Evolutionary conservation across 2,113 vertebrate species (phyloP).

Genomic region (Kryptolebias marmoratus): DNA sequence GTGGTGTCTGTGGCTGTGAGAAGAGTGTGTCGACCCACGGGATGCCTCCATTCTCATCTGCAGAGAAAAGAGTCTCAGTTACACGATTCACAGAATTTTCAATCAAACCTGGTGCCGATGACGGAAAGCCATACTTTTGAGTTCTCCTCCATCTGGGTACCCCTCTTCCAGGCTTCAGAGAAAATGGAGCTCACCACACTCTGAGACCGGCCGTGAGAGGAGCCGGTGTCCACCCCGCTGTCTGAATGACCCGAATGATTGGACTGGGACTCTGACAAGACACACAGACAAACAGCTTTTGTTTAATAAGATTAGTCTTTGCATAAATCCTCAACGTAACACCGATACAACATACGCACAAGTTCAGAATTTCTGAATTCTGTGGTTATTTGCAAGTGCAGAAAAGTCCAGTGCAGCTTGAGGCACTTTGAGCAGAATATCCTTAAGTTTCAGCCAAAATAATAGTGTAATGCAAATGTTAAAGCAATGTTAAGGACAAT

Average conservation of each 20-base stretch:
- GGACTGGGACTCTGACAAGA: slow-evolving; percentile 89
- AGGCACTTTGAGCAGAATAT: too few relatives aligned
- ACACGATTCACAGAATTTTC: not conserved
- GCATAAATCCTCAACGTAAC: not conserved
- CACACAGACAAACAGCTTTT: not conserved
- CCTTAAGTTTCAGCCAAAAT: too few relatives aligned
- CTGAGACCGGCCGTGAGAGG: slow-evolving; percentile 91
- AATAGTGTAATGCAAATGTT: too few relatives aligned
- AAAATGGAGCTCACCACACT: slow-evolving; percentile 98
- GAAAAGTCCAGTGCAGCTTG: too few relatives aligned
- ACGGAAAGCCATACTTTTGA: slow-evolving; percentile 83
- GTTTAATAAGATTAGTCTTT: not conserved
- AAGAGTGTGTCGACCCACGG: slow-evolving; percentile 77
- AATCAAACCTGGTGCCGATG: too few relatives aligned
- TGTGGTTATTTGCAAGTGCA: too few relatives aligned
- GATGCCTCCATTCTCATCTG: slow-evolving; percentile 87
- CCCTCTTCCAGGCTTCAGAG: slow-evolving; percentile 98
- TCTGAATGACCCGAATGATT: slow-evolving; percentile 97
- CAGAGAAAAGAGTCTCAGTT: slow-evolving; percentile 5
- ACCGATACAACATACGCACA: not conserved
- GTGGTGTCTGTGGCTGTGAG: slow-evolving; percentile 70
- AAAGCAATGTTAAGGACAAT: too few relatives aligned
- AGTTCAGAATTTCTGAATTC: too few relatives aligned
- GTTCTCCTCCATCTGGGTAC: slow-evolving; percentile 95
- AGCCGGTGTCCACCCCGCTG: slow-evolving; percentile 89